Evolutionary conservation across 1,140 invertebrate species (phyloP).

Genomic region (Penaeus indicus): DNA sequence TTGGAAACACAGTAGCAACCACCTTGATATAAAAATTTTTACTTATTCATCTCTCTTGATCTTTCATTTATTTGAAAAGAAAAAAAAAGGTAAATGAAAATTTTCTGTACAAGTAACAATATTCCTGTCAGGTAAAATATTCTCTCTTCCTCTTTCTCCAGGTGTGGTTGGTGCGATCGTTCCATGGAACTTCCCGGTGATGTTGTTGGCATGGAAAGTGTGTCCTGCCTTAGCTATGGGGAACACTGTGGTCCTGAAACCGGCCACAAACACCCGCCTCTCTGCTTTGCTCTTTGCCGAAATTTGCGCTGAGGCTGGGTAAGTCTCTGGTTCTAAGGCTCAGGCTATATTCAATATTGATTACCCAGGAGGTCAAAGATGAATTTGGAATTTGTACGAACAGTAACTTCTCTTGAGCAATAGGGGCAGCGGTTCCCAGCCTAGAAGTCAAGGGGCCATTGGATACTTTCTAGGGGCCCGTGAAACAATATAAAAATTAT

Average conservation of each 20-base stretch:
- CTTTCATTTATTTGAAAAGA: conserved; percentile 1
- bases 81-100: neutral
- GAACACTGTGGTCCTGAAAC: conserved; percentile 68
- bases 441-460: no score
- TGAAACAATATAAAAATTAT: no score
- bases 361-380: neutral
- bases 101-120: neutral
- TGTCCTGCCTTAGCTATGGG: conserved; percentile 73
- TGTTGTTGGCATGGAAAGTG: conserved; percentile 76
- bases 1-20: neutral
- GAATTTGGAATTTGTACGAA: neutral
- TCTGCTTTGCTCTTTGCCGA: conserved; percentile 66
- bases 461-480: no score
- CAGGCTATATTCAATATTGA: neutral
- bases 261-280: conserved; percentile 66
- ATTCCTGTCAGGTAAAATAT: neutral
- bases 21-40: neutral
- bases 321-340: neutral
- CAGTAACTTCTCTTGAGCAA: no score
- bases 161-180: conserved; percentile 72
- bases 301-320: conserved; percentile 66
- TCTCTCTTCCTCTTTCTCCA: conserved; percentile 54
- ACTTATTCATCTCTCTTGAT: neutral
- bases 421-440: no score
- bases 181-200: conserved; percentile 77